Percentiles rank a stretch among this genome's conserved stretches.
These are phyloP conservation scores for Oreohelix idahoensis DNA, from an alignment of 1,140 invertebrate genomes.

Conservation along the genomic window DNA sequence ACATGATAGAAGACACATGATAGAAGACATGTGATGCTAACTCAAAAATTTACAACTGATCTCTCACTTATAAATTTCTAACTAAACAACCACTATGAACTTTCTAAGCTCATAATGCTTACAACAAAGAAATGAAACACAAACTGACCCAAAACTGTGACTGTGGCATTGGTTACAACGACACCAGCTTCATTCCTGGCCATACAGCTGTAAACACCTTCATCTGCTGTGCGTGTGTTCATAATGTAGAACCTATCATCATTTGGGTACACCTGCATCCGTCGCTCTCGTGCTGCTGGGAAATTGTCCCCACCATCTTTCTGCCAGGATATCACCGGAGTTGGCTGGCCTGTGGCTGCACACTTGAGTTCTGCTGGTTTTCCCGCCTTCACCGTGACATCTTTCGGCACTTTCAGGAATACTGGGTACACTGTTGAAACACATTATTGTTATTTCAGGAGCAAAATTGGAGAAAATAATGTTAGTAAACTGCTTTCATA, in stretches of 20 bases:
- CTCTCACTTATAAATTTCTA: too few species aligned
- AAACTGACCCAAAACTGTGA: constrained; percentile 84
- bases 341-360: constrained; percentile 89
- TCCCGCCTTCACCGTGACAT: constrained; percentile 88
- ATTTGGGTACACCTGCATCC: constrained; percentile 92
- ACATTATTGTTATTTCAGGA: background rate
- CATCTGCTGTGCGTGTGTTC: constrained; percentile 88
- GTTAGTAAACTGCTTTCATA: too few species aligned
- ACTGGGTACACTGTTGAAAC: constrained; percentile 83
- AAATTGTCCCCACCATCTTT: constrained; percentile 88
- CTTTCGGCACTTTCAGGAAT: constrained; percentile 88
- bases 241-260: constrained; percentile 95
- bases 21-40: too few species aligned
- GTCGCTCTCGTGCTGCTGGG: constrained; percentile 91
- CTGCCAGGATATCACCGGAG: constrained; percentile 93
- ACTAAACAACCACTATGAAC: background rate
- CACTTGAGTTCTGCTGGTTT: constrained; percentile 91
- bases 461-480: too few species aligned
- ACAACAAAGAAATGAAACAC: background rate
- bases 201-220: constrained; percentile 93
- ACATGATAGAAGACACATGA: too few species aligned
- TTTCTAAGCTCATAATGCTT: background rate
- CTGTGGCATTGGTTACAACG: constrained; percentile 89
- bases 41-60: too few species aligned
- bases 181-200: constrained; percentile 91